Evolutionary conservation across 2,113 vertebrate species (phyloP).

Genomic region (Odontesthes bonariensis): DNA sequence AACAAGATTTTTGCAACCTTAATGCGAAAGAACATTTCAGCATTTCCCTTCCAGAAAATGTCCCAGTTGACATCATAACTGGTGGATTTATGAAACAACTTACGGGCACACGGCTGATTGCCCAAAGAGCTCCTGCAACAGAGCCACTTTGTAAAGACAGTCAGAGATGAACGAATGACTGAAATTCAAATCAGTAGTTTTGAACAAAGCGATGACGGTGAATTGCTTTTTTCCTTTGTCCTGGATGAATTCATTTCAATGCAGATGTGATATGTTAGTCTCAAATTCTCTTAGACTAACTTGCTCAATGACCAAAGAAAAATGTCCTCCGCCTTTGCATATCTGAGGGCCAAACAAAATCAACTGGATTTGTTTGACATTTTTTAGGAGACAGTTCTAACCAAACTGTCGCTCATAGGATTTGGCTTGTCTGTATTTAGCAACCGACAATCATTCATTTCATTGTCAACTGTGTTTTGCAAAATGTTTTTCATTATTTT

Average conservation of each 20-base stretch:
- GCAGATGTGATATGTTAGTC: no score
- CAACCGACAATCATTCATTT: background rate
- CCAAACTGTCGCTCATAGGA: no score
- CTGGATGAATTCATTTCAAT: no score
- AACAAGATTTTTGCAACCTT: conserved; percentile 16
- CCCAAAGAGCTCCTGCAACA: background rate
- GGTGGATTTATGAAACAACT: conserved; percentile 35
- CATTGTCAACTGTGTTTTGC: background rate
- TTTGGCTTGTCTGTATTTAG: no score
- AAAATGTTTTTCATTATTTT: background rate
- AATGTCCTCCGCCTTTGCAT: background rate
- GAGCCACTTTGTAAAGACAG: background rate
- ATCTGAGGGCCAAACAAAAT: background rate
- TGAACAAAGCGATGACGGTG: no score
- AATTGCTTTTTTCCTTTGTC: no score
- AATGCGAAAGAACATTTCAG: conserved; percentile 20
- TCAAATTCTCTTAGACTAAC: no score
- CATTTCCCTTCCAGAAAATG: conserved; percentile 46
- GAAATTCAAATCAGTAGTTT: no score
- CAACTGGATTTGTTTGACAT: background rate
- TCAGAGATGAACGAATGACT: no score
- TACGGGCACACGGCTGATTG: conserved; percentile 9
- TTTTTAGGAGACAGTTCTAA: background rate
- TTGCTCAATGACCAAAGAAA: no score
- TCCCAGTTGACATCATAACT: background rate